phyloP scores from a whole-genome alignment of 1,140 invertebrate species.

The Armadillidium nasatum region DNA sequence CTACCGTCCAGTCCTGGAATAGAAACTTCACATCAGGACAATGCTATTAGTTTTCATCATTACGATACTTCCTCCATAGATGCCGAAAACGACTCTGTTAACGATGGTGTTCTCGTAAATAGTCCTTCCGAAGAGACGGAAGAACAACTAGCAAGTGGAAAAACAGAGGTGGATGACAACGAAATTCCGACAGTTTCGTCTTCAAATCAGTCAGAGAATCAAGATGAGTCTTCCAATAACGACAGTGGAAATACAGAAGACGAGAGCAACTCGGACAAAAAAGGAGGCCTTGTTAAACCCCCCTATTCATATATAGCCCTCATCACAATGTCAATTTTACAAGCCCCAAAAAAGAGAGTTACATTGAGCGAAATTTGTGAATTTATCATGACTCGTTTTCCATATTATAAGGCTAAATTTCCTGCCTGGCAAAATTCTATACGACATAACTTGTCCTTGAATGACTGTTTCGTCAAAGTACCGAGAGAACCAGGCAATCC shows the following conservation, averaged over 20 bases:
- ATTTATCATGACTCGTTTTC: slow-evolving; percentile 97
- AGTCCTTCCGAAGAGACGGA: not conserved
- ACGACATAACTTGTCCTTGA: slow-evolving; percentile 92
- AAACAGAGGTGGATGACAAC: not conserved
- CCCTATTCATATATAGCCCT: slow-evolving; percentile 97
- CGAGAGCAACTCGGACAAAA: slow-evolving; percentile 27
- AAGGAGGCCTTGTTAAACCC: slow-evolving; percentile 70
- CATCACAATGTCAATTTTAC: slow-evolving; percentile 96
- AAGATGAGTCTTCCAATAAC: slow-evolving; percentile 21
- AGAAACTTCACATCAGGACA: not conserved
- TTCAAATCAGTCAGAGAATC: not conserved
- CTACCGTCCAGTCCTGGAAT: not conserved
- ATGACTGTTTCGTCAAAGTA: slow-evolving; percentile 99
- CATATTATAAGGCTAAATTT: slow-evolving; percentile 92
- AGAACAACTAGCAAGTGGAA: not conserved
- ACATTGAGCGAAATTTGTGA: slow-evolving; percentile 93
- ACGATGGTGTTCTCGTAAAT: not conserved
- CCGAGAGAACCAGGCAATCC: slow-evolving; percentile 96
- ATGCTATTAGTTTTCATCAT: not conserved
- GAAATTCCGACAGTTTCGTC: not conserved
- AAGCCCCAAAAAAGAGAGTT: slow-evolving; percentile 91
- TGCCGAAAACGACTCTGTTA: not conserved
- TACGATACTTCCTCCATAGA: not conserved
- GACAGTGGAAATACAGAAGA: slow-evolving; percentile 34
- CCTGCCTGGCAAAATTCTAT: slow-evolving; percentile 97